phyloP scores from a whole-genome alignment of 2,888 invertebrate genomes.

The Heliconius sara region DNA sequence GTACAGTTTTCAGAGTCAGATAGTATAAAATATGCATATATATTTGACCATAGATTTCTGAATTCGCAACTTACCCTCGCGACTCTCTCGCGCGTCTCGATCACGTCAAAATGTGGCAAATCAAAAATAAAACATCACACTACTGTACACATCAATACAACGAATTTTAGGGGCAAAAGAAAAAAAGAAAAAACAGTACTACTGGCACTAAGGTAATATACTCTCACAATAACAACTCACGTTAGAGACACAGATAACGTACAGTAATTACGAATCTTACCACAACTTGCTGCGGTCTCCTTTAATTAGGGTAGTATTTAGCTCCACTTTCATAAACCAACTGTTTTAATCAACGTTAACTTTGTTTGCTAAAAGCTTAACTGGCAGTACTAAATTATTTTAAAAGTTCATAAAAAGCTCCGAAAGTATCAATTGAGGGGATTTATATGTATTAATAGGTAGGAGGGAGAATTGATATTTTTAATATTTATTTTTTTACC shows the following conservation, averaged over 20 bases:
- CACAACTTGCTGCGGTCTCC: conserved; percentile 49
- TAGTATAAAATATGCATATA: not conserved
- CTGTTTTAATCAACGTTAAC: conserved; percentile 54
- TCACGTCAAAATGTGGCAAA: too few species aligned
- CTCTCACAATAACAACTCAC: conserved; percentile 19
- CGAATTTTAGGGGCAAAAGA: too few species aligned
- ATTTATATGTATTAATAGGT: not conserved
- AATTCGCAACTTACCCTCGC: too few species aligned
- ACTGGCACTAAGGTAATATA: not conserved
- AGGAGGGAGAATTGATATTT: not conserved
- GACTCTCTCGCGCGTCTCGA: too few species aligned
- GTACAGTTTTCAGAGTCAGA: not conserved
- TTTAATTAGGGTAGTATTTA: conserved; percentile 52
- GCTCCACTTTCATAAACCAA: conserved; percentile 48
- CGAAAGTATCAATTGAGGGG: conserved; percentile 3
- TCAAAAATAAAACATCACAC: too few species aligned
- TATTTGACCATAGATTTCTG: not conserved
- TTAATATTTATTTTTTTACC: not conserved
- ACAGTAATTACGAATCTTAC: conserved; percentile 52
- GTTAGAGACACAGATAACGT: conserved; percentile 46
- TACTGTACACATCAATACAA: too few species aligned
- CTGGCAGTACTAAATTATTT: conserved; percentile 16
- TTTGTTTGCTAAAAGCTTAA: conserved; percentile 32
- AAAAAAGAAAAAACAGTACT: not conserved
- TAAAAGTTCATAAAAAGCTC: conserved; percentile 11